Evolutionary conservation across 2,888 invertebrate species (phyloP).

Genomic region (Melinaea marsaeus): DNA sequence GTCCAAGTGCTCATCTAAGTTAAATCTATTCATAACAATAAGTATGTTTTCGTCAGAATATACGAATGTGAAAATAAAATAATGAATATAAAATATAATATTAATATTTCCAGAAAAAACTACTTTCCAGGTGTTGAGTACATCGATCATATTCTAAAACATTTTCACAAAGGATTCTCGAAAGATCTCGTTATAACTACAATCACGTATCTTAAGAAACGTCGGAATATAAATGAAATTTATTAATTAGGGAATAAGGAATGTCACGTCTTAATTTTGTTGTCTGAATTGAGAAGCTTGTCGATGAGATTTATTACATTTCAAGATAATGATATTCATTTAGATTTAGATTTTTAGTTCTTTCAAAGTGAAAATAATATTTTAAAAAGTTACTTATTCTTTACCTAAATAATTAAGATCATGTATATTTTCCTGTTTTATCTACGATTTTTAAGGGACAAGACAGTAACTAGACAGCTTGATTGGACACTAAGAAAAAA

Average conservation of each 20-base stretch:
- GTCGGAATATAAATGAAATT: slow-evolving; percentile 27
- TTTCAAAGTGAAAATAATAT: too few relatives aligned
- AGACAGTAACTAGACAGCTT: too few relatives aligned
- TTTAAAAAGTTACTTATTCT: too few relatives aligned
- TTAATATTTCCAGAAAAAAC: not conserved
- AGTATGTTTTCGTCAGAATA: too few relatives aligned
- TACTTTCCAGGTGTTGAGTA: not conserved
- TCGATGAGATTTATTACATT: slow-evolving; percentile 16
- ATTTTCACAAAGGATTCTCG: not conserved
- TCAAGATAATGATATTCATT: not conserved
- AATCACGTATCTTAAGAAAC: slow-evolving; percentile 25
- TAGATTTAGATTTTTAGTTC: too few relatives aligned
- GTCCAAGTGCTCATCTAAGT: too few relatives aligned
- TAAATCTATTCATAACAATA: too few relatives aligned
- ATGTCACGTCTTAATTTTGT: slow-evolving; percentile 22
- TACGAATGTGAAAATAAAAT: too few relatives aligned
- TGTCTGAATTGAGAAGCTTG: slow-evolving; percentile 24
- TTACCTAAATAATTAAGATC: too few relatives aligned
- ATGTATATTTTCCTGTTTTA: too few relatives aligned
- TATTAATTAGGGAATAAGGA: slow-evolving; percentile 24
- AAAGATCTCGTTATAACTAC: slow-evolving; percentile 5
- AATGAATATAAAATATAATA: not conserved
- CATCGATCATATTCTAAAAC: not conserved
- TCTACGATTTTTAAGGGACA: too few relatives aligned
- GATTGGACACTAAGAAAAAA: too few relatives aligned